Conservation (phyloP, 2,113 vertebrate species). For the Indicator maculatus region DNA sequence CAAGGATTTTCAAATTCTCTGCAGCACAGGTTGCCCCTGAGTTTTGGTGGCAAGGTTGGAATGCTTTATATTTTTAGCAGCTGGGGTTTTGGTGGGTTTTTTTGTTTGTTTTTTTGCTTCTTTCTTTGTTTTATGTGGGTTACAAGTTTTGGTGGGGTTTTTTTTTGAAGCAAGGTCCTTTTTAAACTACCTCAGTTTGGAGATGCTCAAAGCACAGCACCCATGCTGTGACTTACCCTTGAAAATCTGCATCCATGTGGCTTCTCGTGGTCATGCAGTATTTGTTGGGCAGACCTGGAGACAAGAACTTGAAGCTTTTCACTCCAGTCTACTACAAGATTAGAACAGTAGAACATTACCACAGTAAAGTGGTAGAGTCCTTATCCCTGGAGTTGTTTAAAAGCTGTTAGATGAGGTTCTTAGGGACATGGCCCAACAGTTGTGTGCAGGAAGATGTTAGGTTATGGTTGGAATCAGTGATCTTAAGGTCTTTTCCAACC, state of each 20-base stretch:
- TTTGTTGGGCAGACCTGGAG: neutral
- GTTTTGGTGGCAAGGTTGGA: slow-evolving; percentile 36
- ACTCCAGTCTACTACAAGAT: neutral
- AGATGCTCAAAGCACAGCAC: neutral
- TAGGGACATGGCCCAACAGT: no score
- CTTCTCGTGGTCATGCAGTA: neutral
- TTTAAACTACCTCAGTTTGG: neutral
- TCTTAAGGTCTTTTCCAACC: no score
- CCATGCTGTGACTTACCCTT: neutral
- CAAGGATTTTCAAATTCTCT: slow-evolving; percentile 21
- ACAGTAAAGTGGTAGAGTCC: no score
- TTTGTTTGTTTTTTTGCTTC: neutral
- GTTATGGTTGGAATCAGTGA: no score
- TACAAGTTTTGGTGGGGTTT: neutral
- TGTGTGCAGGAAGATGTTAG: no score
- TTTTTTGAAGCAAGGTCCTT: neutral
- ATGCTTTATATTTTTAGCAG: slow-evolving; percentile 15
- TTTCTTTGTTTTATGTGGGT: neutral
- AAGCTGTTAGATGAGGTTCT: no score
- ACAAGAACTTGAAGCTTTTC: neutral
- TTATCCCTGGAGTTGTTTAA: no score
- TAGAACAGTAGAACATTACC: no score
- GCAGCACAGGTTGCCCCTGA: slow-evolving; percentile 29
- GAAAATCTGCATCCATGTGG: neutral
- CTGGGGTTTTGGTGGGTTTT: neutral